Evolutionary conservation across 2,113 vertebrate species (phyloP), one percentile per base, ranked within the genome.

Genomic region (Epinephelus fuscoguttatus): DNA sequence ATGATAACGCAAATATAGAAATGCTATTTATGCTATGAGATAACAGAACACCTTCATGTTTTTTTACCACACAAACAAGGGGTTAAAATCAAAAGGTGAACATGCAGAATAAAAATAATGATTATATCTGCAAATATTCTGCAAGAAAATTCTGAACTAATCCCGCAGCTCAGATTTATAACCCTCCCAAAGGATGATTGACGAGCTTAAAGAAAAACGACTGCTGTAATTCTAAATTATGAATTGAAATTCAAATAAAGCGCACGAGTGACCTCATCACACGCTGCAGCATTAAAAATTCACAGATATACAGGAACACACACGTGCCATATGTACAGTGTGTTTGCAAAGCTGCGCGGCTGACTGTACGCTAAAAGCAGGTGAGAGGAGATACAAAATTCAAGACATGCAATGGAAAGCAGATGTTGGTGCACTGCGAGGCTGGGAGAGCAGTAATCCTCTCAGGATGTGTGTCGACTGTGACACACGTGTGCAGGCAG

Each of bases 1-100:
- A 70, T 76, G 84, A 89, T 78, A 49, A 69, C 80, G 80, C 77
- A 85, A 91, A 93, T 91, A 91, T 89, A 91, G 85, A 90, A 68
- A 78, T 70, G 74, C 56, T 81, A 71, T 88, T 86, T 82, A 84
- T 45, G 25, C 75, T 14, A 18, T 25, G 12, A 21, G 49, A 67
- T 49, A 71, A 84, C 66, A 57, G 49, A 57, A 59, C 73, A 79
- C 62, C 56, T 82, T 70, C 27, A 55, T 74, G 42, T 27, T 27
- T 79, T 79, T 69, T 52, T 11, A 42, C 7, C 7, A 12, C 23
- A 68, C 10, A 30, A 70, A 76, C 21, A 66, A 66, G 42, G 23
- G 10, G 13, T 1, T 55, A 3, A 19, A 60, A 5, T 59, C 6
- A 50, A 13, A 59, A 18, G 27, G 17, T 72, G 14, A 4, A 25